Conservation (phyloP, 1,140 invertebrate species). For the Pseudomyrmex flavicornis region DNA sequence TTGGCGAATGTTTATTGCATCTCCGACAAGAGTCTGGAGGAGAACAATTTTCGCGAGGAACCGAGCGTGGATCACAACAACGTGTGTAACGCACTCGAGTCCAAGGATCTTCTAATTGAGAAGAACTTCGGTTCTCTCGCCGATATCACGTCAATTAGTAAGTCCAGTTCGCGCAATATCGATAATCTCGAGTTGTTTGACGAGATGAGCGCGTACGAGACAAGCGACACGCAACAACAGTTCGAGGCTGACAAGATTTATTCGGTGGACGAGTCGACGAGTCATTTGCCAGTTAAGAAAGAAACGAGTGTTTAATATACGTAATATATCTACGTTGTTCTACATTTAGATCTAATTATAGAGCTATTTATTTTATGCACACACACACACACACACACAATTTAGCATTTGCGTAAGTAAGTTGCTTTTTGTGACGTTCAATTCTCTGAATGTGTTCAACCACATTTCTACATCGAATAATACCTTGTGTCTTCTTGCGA, state of each 20-base stretch:
- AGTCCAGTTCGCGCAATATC: conserved; percentile 56
- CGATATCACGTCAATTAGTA: conserved; percentile 73
- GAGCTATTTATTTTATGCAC: conserved; percentile 17
- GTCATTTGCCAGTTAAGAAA: conserved; percentile 73
- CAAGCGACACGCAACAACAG: conserved; percentile 52
- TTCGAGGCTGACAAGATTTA: conserved; percentile 66
- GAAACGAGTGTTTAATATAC: conserved; percentile 81
- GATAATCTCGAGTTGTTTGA: conserved; percentile 61
- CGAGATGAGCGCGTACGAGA: conserved; percentile 69
- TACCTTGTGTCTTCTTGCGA: neutral
- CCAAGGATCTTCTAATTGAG: conserved; percentile 47
- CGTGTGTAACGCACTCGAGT: conserved; percentile 34
- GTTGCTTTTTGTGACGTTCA: conserved; percentile 9
- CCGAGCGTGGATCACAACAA: conserved; percentile 62
- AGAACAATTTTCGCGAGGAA: conserved; percentile 58
- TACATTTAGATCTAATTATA: neutral
- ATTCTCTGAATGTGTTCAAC: conserved; percentile 16
- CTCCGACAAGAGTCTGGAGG: conserved; percentile 51
- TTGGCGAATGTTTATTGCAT: conserved; percentile 43
- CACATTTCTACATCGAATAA: neutral
- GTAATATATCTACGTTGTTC: conserved; percentile 5
- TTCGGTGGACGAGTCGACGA: conserved; percentile 56
- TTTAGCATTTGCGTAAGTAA: neutral
- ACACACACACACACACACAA: conserved; percentile 15
- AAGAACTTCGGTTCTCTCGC: conserved; percentile 75